Evolutionary conservation across 2,888 invertebrate genomes (phyloP).

Genomic region (Pristionchus mayeri): DNA sequence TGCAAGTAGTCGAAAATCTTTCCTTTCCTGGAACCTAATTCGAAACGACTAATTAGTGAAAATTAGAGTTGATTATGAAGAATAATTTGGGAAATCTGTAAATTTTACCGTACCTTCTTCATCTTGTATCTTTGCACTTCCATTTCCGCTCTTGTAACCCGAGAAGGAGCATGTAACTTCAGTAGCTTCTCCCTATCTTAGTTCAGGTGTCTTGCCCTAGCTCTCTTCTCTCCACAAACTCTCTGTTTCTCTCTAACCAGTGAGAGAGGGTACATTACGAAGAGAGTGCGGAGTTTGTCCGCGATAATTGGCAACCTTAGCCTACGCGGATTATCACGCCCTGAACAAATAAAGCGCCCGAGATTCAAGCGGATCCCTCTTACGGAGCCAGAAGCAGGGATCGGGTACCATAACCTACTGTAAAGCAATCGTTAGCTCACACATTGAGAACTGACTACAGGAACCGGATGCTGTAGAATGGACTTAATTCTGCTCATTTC

Average conservation of each 20-base stretch:
- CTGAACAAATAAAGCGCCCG: neutral
- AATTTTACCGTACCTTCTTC: neutral
- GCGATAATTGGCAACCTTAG: slow-evolving; percentile 33
- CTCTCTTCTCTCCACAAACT: neutral
- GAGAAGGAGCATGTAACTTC: slow-evolving; percentile 1
- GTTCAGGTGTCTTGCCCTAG: neutral
- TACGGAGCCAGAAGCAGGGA: neutral
- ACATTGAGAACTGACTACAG: too few relatives aligned
- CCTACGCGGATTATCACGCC: neutral
- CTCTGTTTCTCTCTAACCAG: neutral
- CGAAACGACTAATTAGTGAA: neutral
- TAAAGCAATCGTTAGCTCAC: neutral
- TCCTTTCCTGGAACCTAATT: neutral
- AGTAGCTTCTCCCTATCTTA: neutral
- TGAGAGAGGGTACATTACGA: neutral
- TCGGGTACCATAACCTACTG: neutral
- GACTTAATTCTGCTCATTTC: neutral
- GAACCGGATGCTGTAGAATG: too few relatives aligned
- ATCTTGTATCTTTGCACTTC: neutral
- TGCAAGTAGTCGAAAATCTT: neutral
- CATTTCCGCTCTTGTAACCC: neutral
- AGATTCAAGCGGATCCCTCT: slow-evolving; percentile 6
- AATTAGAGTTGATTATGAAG: neutral
- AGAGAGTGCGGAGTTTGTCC: neutral
- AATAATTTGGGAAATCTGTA: neutral